Base-by-base conservation (phyloP, 2,797 vertebrate genomes). In the Aratinga solstitialis region DNA sequence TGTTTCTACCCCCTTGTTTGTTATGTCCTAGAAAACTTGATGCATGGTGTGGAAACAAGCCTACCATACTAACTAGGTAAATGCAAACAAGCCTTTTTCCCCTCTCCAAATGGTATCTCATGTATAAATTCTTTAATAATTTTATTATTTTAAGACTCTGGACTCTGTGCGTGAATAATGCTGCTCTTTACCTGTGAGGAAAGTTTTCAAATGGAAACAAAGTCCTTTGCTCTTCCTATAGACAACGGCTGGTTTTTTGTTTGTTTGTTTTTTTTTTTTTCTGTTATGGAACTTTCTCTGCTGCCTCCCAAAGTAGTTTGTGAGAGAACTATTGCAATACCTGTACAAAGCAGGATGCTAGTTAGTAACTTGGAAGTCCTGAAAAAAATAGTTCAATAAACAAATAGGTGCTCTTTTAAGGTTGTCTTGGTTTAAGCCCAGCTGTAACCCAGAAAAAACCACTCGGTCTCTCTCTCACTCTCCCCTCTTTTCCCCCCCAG, bases 21-120 rank as follows among this genome's bases (percentile, higher is more conserved):
- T 82, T 51, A 12, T 40, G 1, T 36, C 58, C 54, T 24, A 32
- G 30, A 61, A 71, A 69, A 47, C 14, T 3, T 10, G 13, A 14
- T 1, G 0, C 2, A 4, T 0, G 7, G 51, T 29, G 17, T 8
- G 56, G 40, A 61, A 77, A 36, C 9, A 48, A 1, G 14, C 16
- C 27, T 36, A 10, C 30, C 14, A 1, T 1, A 11, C 5, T 17
- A 30, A 34, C 1, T 0, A 29, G 38, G 42, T 26, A 29, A 32
- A 45, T 36, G 38, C 5, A 7, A 47, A 30, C 11, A 48, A 84
- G 9, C 9, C 3, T 16, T 40, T 36, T 58, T 19, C 23, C 36
- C 15, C 36, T 65, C 54, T 45, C 13, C 38, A 38, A 26, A 11
- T 38, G 19, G 30, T 14, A 32, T 15, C 19, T 90, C 30, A 6